Base-by-base conservation (phyloP, 2,888 invertebrate genomes). In the Malthinus seriepunctatus region DNA sequence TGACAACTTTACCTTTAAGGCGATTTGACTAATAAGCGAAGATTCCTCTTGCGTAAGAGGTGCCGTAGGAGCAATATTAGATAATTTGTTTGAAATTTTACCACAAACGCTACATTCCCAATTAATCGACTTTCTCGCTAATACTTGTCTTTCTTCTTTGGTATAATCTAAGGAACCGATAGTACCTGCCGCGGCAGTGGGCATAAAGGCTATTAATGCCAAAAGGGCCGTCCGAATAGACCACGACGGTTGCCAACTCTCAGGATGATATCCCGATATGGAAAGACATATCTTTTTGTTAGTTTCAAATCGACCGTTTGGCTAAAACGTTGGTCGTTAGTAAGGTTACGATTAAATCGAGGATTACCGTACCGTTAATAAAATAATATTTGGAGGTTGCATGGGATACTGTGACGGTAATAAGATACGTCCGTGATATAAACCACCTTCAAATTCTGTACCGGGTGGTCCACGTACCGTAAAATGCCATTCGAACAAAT, bases 171-270 rank as follows among this genome's bases (percentile, higher is more conserved):
- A 79, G 1, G 95, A 91, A 5, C 96, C 97, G 62, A 97, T 91
- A 2, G 95, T 95, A 1, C 95, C 94, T 69, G 88, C 89, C 7
- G 93, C 90, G 50, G 91, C 88, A 4, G 94, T 91, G 0, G 95
- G 95, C 93, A 97, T 94, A 74, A 97, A 97, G 1, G 95, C 93
- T 71, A 96, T 95, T 57, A 97, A 82, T 10, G 96, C 96, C 64
- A 97, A 79, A 56, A 97, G 80, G 8, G 95, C 95, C 51, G 96
- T 97, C 62, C 96, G 84, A 66, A 97, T 95, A 32, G 95, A 95
- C 97, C 97, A 97, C 2, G 94, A 95, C 23, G 97, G 97, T 74
- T 95, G 93, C 97, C 97, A 97, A 34, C 94, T 93, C 78, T 97
- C 97, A n/a, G 96, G 97, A 78, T 97, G 97, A 79, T 95, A 90